phyloP scores from a whole-genome alignment of 1,140 invertebrate species.

The Trichonephila clavata region DNA sequence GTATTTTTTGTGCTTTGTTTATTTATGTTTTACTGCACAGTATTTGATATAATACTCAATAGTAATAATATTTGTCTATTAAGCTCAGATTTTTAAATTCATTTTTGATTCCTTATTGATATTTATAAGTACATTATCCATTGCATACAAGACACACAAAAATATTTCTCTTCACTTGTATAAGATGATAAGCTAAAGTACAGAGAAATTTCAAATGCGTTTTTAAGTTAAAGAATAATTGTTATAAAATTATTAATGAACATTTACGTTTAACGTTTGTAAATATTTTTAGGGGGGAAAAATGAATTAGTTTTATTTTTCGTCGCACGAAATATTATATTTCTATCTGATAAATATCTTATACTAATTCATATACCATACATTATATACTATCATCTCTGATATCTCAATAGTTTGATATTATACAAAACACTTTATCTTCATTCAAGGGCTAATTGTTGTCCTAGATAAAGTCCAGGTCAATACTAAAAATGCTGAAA shows the following conservation, averaged over 20 bases:
- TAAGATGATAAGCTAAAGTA: too few species aligned
- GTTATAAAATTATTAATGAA: neutral
- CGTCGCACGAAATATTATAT: neutral
- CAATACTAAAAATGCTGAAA: conserved; percentile 46
- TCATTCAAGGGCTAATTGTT: neutral
- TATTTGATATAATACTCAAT: too few species aligned
- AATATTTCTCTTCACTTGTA: too few species aligned
- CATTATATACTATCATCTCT: neutral
- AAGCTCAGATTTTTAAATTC: too few species aligned
- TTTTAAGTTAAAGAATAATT: too few species aligned
- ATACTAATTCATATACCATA: neutral
- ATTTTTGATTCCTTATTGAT: too few species aligned
- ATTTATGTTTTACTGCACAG: too few species aligned
- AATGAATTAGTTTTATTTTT: neutral
- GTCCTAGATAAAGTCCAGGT: neutral
- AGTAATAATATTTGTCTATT: too few species aligned
- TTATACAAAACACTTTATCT: neutral
- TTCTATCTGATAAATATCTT: neutral
- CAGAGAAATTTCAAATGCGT: too few species aligned
- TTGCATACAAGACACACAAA: too few species aligned
- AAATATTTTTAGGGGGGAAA: neutral
- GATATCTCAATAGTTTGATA: neutral
- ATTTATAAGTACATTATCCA: too few species aligned
- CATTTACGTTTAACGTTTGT: neutral
- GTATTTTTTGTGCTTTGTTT: too few species aligned